Evolutionary conservation across 2,888 invertebrate species (phyloP).

Genomic region (Eristalis pertinax): DNA sequence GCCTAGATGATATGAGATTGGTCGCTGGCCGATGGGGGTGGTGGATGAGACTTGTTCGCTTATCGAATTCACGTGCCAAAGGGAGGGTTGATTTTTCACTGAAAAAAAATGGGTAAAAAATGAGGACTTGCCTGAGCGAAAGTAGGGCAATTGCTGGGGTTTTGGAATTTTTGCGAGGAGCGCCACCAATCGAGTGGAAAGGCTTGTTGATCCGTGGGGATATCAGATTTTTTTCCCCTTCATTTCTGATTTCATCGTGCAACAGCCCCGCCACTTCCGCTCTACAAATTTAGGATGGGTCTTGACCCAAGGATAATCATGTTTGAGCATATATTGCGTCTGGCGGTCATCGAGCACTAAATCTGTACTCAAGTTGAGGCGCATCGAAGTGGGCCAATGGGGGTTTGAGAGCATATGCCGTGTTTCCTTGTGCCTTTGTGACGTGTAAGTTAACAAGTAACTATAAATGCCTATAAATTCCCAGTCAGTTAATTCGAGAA

Average conservation of each 20-base stretch:
- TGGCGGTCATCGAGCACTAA: background rate
- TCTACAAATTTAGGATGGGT: background rate
- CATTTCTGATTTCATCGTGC: background rate
- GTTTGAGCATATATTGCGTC: background rate
- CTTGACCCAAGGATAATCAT: background rate
- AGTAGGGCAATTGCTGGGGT: constrained; percentile 17
- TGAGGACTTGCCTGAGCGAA: background rate
- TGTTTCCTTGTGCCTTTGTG: background rate
- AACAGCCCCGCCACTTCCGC: background rate
- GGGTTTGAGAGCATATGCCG: background rate
- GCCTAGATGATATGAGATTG: constrained; percentile 54
- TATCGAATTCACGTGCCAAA: constrained; percentile 58
- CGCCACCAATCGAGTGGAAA: background rate
- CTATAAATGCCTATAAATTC: no score
- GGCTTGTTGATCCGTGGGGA: constrained; percentile 16
- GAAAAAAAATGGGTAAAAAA: constrained; percentile 3
- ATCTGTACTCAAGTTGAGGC: background rate
- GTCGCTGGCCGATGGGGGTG: background rate
- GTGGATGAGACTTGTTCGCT: constrained; percentile 31
- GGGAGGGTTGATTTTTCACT: constrained; percentile 18
- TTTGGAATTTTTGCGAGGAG: constrained; percentile 3
- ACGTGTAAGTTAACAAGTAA: background rate
- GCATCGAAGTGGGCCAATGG: background rate
- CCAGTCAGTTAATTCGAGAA: no score
- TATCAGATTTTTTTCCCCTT: background rate